phyloP scores from a whole-genome alignment of 2,888 invertebrate species.

The Ectemnius cavifrons region DNA sequence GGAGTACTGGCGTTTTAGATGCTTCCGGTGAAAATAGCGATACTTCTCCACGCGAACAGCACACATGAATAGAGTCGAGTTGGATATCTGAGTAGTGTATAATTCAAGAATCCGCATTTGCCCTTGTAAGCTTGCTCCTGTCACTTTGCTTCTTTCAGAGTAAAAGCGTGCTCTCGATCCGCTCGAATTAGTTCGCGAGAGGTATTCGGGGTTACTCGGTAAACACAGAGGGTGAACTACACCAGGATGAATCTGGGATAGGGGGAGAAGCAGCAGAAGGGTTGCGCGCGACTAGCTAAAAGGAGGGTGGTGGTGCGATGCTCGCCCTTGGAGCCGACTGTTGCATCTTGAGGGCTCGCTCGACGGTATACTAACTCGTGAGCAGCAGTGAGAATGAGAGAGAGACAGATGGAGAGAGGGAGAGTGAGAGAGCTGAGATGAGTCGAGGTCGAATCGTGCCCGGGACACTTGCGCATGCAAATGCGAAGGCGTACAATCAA shows the following conservation, averaged over 20 bases:
- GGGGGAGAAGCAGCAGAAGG: neutral
- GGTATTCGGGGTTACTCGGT: neutral
- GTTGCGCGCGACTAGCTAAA: neutral
- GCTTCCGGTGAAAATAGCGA: constrained; percentile 21
- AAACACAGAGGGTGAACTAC: neutral
- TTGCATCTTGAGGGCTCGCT: constrained; percentile 51
- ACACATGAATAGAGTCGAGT: neutral
- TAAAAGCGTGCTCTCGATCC: too few species aligned
- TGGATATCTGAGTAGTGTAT: neutral
- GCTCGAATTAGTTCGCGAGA: neutral
- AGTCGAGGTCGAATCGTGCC: constrained; percentile 11
- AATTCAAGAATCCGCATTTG: neutral
- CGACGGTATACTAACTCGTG: neutral
- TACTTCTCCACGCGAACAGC: constrained; percentile 17
- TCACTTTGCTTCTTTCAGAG: neutral
- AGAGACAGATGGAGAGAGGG: neutral
- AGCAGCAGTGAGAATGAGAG: neutral
- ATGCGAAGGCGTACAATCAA: constrained; percentile 68
- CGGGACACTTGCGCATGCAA: constrained; percentile 63
- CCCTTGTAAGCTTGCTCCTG: constrained; percentile 6
- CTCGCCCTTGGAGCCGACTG: constrained; percentile 34
- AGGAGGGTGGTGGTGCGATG: constrained; percentile 6
- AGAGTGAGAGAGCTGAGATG: too few species aligned
- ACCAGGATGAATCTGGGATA: neutral
- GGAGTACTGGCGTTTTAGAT: neutral